Evolutionary conservation across 2,113 vertebrate species (phyloP), one percentile per base, ranked within the genome.

Genomic region (Nematolebias whitei): DNA sequence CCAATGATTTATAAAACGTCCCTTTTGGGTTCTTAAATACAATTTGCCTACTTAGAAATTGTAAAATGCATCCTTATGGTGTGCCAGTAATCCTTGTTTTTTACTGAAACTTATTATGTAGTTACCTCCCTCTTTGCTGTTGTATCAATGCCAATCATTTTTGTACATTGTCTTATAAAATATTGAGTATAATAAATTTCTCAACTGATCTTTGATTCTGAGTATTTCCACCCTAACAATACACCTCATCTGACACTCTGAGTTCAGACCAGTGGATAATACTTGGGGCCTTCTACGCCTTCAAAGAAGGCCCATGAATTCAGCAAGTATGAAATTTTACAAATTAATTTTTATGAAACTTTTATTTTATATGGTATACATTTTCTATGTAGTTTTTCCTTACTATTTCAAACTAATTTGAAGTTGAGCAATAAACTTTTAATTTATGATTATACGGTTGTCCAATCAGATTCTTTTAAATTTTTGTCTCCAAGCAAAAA

Each of bases 101-200:
- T 47, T 60, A 29, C 59, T 50, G 32, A 57, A 1, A 26, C 15
- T 18, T 10, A n/a, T n/a, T 62, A 20, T 63, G 41, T 19, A 14
- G 24, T 54, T 69, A 73, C 52, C 5, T 61, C 41, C 70, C 53
- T 76, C 59, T 59, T 63, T 12, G 72, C 81, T 80, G 71, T 71
- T 85, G 73, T 84, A 80, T 72, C 81, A 83, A 85, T 63, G 71
- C 76, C 74, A 75, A 69, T 11, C 84, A 83, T 86, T 92, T 92
- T 92, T 93, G 88, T 92, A 92, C 83, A 85, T 89, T 89, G 86
- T 90, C 87, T 90, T 86, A 91, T 85, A 89, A 89, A 91, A 91
- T 71, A 70, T 88, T 83, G 83, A 87, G 74, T 90, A 86, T 84
- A 74, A 89, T 87, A 84, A 76, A 71, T 44, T 29, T 63, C 32